Percentiles rank a stretch among this genome's conserved stretches.
Conservation (phyloP, 2,888 invertebrate genomes). For the Drosophila stalkeri region DNA sequence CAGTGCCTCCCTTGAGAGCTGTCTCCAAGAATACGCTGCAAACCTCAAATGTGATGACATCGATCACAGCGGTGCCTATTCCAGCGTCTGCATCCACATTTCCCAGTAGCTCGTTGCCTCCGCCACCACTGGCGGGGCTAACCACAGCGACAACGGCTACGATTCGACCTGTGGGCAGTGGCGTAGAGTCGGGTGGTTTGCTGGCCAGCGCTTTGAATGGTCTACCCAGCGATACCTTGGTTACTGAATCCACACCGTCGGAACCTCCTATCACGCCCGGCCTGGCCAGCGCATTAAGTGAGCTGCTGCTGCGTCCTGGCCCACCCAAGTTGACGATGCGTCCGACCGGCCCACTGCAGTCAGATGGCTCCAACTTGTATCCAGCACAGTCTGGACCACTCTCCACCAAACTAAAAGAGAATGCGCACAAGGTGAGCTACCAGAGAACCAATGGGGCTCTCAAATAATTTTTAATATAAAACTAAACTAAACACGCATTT, state of each 20-base stretch:
- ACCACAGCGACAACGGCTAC: conserved; percentile 22
- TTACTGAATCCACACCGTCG: conserved; percentile 35
- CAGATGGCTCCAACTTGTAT: conserved; percentile 84
- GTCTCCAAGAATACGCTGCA: conserved; percentile 77
- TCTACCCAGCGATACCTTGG: conserved; percentile 43
- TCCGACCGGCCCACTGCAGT: conserved; percentile 85
- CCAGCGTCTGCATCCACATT: conserved; percentile 18
- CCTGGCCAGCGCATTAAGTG: conserved; percentile 79
- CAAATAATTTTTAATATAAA: not conserved
- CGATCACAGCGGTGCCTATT: conserved; percentile 29
- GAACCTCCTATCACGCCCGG: conserved; percentile 68
- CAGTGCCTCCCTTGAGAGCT: conserved; percentile 82
- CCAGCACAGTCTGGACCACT: conserved; percentile 87
- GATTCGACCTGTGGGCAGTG: conserved; percentile 7
- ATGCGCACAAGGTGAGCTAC: conserved; percentile 87
- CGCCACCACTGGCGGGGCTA: conserved; percentile 82
- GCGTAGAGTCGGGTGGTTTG: conserved; percentile 30
- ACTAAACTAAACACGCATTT: not conserved
- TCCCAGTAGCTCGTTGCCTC: conserved; percentile 26
- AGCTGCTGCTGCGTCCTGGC: conserved; percentile 82
- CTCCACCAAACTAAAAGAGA: conserved; percentile 87
- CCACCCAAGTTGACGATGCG: conserved; percentile 85
- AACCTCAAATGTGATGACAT: conserved; percentile 19
- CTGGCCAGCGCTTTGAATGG: conserved; percentile 63
- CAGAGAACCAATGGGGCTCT: not conserved